Conservation (phyloP, 2,888 invertebrate species). For the Rhamphomyia laevipes region DNA sequence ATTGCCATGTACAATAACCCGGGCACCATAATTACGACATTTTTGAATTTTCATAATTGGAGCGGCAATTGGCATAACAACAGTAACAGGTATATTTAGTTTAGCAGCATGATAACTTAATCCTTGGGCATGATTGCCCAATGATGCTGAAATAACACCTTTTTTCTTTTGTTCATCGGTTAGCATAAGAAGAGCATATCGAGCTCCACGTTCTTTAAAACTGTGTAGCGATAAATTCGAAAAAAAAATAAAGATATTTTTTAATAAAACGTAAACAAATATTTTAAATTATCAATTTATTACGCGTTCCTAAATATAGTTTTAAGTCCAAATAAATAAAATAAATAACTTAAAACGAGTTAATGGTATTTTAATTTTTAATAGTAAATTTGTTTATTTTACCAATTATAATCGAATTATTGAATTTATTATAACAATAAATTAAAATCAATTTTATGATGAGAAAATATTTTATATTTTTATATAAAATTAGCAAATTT, state of each 20-base stretch:
- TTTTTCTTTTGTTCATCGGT: conserved; percentile 53
- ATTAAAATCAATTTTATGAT: neutral
- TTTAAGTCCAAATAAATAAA: too few species aligned
- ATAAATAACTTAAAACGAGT: too few species aligned
- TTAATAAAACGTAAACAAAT: too few species aligned
- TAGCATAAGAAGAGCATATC: conserved; percentile 70
- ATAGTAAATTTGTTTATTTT: neutral
- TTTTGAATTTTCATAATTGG: conserved; percentile 93
- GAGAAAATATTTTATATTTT: neutral
- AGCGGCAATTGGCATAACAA: conserved; percentile 92
- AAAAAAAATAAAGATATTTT: neutral
- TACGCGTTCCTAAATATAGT: too few species aligned
- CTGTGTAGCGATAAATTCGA: conserved; percentile 37
- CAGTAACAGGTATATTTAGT: conserved; percentile 59
- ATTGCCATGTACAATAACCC: conserved; percentile 59
- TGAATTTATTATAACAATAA: neutral
- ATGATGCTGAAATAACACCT: conserved; percentile 86
- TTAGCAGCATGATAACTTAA: conserved; percentile 66
- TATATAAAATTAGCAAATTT: neutral
- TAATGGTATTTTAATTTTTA: too few species aligned
- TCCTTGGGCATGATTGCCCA: conserved; percentile 83
- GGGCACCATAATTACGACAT: conserved; percentile 73
- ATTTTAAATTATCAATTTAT: too few species aligned
- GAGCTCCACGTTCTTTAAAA: conserved; percentile 90
- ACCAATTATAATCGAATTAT: neutral